Base-by-base conservation (phyloP, 1,140 invertebrate species). In the Antheraea mylitta region DNA sequence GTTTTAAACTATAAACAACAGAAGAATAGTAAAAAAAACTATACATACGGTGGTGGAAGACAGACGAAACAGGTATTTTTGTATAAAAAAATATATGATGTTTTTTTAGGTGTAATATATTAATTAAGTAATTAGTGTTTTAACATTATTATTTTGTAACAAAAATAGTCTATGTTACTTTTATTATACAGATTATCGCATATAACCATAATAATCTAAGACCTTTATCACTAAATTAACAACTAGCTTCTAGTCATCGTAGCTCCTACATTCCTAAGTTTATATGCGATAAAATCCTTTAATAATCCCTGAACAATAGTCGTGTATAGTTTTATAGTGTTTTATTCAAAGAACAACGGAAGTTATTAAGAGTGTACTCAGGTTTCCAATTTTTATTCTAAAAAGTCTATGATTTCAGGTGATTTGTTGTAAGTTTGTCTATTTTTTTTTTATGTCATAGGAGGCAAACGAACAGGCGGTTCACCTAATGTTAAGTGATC, bases 301-400 rank as follows among this genome's bases (percentile, higher is more conserved):
- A 78, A 78, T 79, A 79, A 81, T 81, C 78, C 75, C 71, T 74
- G 76, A 81, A 86, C 80, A 85, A 86, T 85, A 72, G 72, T 70
- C 71, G 77, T 22, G 19, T 30, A 30, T 19, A 61, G 13, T 22
- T 82, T 80, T 81, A 82, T 74, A 77, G 83, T 77, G 75, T 75
- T 80, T 83, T 80, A 81, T 78, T 72, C 71, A 68, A 68, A 75
- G 76, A 66, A 74, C 78, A 78, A 77, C 76, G 83, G 83, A 87
- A 83, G 82, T 81, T 84, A 83, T 85, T 81, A 85, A 84, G 83
- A 81, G 79, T 76, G 69, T 80, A 73, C 74, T 83, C 79, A 60
- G 70, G 74, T 83, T 81, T 75, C n/a, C 78, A 61, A 72, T 76
- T 79, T 78, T 76, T 73, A 75, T 73, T 72, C 77, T 76, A 71